A percentile compares a stretch with the other conserved stretches of the same genome.
phyloP scores from a whole-genome alignment of 2,113 vertebrate species.

The Neopipo cinnamomea region DNA sequence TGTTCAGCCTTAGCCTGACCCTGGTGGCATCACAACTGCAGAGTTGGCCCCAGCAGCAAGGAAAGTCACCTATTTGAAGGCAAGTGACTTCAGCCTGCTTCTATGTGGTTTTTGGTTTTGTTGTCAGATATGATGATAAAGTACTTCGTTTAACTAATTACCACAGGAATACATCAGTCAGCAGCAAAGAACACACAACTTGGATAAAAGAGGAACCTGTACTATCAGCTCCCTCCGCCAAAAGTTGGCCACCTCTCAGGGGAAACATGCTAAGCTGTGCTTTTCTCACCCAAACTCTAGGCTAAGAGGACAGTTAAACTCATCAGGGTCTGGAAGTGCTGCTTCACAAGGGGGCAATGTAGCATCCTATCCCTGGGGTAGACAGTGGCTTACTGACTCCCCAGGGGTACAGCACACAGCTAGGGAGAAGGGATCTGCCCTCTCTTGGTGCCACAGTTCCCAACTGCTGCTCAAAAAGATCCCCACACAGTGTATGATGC shows the following conservation, averaged over 20 bases:
- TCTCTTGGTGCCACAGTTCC: not conserved
- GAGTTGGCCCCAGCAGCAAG: not conserved
- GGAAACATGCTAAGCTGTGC: not conserved
- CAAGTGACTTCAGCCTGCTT: not conserved
- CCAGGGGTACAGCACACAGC: not conserved
- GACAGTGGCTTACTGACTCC: not conserved
- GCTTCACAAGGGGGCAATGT: fast-evolving
- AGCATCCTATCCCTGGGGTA: not conserved
- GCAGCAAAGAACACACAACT: not conserved
- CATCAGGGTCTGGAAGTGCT: not conserved
- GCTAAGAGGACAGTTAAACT: not conserved
- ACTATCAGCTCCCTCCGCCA: not conserved
- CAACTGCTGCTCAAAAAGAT: not conserved
- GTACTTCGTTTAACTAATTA: not conserved
- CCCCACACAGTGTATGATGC: not conserved
- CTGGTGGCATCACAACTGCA: fast-evolving
- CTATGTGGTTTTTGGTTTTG: not conserved
- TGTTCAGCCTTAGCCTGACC: not conserved
- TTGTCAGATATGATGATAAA: not conserved
- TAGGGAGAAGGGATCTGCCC: not conserved
- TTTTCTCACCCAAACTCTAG: not conserved
- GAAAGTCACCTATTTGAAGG: not conserved
- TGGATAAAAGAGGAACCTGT: not conserved
- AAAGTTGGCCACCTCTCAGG: not conserved
- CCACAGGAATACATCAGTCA: not conserved